These are phyloP conservation scores for Mesitornis unicolor DNA, from an alignment of 2,113 vertebrate genomes.

Conservation along the genomic window DNA sequence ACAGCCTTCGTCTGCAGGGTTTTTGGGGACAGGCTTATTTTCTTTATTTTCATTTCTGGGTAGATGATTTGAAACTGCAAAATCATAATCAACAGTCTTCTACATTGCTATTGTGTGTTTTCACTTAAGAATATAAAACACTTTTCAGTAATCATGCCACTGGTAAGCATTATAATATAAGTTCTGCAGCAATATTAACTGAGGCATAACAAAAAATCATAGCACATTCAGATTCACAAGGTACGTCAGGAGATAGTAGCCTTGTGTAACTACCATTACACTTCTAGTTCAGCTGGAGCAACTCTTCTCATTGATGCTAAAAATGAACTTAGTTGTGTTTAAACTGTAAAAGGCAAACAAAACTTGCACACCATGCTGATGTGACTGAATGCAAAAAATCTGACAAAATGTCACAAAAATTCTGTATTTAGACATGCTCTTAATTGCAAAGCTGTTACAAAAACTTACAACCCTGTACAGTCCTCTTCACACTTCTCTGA, in stretches of 20 bases:
- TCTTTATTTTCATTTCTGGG: background rate
- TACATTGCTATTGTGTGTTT: background rate
- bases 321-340: background rate
- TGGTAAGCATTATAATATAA: background rate
- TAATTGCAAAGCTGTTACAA: background rate
- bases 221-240: background rate
- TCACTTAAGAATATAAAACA: background rate
- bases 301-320: background rate
- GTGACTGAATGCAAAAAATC: background rate
- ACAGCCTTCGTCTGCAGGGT: background rate
- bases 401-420: background rate
- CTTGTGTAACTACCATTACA: background rate
- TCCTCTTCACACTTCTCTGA: background rate
- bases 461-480: background rate
- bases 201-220: background rate
- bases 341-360: background rate
- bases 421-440: background rate
- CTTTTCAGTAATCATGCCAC: background rate
- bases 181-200: background rate
- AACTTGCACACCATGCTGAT: background rate
- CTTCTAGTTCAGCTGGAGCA: background rate
- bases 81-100: background rate
- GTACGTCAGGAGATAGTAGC: background rate
- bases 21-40: background rate
- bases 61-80: background rate